phyloP scores from a whole-genome alignment of 2,888 invertebrate species.

The Eristalinus sepulchralis region DNA sequence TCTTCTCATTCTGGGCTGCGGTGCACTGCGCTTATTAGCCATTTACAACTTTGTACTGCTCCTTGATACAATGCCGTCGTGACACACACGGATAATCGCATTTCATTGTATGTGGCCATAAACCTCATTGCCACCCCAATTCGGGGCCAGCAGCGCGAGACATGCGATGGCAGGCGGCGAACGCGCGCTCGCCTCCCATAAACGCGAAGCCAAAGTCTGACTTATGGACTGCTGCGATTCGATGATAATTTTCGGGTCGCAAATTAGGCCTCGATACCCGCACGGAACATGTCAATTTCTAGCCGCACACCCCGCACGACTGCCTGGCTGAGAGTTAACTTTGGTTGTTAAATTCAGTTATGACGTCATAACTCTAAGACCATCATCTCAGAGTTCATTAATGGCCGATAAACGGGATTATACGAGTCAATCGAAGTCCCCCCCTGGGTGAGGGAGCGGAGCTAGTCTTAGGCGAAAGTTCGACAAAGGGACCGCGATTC shows the following conservation, averaged over 20 bases:
- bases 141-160: neutral
- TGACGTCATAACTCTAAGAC: conserved; percentile 46
- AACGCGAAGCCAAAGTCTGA: neutral
- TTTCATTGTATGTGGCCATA: conserved; percentile 13
- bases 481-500: neutral
- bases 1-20: neutral
- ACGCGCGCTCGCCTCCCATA: neutral
- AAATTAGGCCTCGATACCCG: neutral
- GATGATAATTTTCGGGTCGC: conserved; percentile 35
- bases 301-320: neutral
- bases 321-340: conserved; percentile 24
- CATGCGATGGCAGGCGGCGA: neutral
- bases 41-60: conserved; percentile 12
- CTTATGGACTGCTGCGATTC: conserved; percentile 13
- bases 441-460: neutral
- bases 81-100: neutral
- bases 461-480: neutral
- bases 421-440: conserved; percentile 37
- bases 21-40: conserved; percentile 30
- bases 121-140: neutral
- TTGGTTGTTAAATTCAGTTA: conserved; percentile 30
- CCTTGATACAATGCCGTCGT: neutral
- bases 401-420: conserved; percentile 36
- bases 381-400: conserved; percentile 27
- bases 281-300: neutral